Conservation (phyloP, 2,113 vertebrate genomes). For the Origma solitaria region DNA sequence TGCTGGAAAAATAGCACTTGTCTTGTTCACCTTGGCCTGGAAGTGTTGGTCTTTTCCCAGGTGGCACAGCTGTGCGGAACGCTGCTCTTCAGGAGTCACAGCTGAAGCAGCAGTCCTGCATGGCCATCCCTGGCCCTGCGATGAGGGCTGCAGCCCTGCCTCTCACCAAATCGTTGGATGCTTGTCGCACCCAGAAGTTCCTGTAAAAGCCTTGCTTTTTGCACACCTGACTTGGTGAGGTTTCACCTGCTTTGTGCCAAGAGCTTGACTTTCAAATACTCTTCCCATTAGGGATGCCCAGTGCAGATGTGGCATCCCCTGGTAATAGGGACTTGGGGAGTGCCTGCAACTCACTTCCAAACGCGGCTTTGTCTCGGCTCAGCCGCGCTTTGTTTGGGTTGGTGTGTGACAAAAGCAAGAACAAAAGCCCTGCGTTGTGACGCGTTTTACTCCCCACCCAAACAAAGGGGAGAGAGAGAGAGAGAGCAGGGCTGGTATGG, state of each 20-base stretch:
- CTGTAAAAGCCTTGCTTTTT: background rate
- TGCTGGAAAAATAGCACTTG: background rate
- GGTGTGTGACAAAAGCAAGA: background rate
- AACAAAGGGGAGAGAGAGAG: background rate
- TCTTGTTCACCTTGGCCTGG: background rate
- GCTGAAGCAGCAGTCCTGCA: background rate
- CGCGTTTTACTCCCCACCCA: background rate
- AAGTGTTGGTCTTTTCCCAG: background rate
- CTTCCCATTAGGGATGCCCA: background rate
- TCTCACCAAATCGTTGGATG: background rate
- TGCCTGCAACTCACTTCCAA: background rate
- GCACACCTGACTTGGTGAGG: rapidly evolving
- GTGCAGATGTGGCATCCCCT: background rate
- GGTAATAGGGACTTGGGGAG: background rate
- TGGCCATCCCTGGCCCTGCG: background rate
- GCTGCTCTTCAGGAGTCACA: background rate
- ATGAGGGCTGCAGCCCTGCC: rapidly evolving
- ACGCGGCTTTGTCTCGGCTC: background rate
- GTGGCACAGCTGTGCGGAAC: background rate
- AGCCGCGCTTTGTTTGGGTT: background rate
- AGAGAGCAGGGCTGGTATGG: background rate
- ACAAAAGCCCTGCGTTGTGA: background rate
- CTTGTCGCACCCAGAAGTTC: background rate
- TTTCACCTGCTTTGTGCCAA: background rate
- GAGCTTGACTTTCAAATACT: background rate